phyloP scores from a whole-genome alignment of 2,888 invertebrate species.

The Cataglyphis altisquamis region DNA sequence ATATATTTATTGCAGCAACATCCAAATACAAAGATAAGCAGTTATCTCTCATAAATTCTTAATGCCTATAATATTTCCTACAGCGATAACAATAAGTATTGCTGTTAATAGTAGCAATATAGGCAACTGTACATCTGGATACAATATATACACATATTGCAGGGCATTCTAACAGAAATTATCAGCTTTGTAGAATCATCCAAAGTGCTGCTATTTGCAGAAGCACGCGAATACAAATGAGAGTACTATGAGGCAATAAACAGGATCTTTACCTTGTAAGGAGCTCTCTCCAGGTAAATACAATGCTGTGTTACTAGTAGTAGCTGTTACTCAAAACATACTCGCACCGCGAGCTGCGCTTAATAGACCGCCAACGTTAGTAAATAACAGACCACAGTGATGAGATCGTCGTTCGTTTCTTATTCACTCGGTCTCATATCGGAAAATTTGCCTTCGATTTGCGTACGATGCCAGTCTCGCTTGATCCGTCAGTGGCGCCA shows the following conservation, averaged over 20 bases:
- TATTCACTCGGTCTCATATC: constrained; percentile 64
- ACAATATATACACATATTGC: not conserved
- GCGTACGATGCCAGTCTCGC: constrained; percentile 48
- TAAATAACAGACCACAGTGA: constrained; percentile 51
- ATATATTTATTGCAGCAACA: constrained; percentile 13
- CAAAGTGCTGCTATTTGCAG: not conserved
- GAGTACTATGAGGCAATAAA: constrained; percentile 22
- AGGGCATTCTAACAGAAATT: not conserved
- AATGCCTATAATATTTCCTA: not conserved
- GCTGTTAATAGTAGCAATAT: not conserved
- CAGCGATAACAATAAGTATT: not conserved
- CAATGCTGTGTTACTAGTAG: not conserved
- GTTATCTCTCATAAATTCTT: not conserved
- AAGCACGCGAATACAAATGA: not conserved
- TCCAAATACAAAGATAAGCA: not conserved
- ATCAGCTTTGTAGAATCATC: not conserved
- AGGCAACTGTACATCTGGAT: not conserved
- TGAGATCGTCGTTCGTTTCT: constrained; percentile 51
- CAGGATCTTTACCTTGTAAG: constrained; percentile 62
- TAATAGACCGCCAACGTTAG: constrained; percentile 24
- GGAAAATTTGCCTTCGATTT: constrained; percentile 59
- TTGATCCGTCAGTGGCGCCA: constrained; percentile 57
- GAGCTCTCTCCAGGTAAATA: constrained; percentile 22
- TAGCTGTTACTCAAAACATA: not conserved
- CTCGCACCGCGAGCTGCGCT: not conserved